phyloP scores from a whole-genome alignment of 2,888 invertebrate genomes.

The Cerceris rybyensis region DNA sequence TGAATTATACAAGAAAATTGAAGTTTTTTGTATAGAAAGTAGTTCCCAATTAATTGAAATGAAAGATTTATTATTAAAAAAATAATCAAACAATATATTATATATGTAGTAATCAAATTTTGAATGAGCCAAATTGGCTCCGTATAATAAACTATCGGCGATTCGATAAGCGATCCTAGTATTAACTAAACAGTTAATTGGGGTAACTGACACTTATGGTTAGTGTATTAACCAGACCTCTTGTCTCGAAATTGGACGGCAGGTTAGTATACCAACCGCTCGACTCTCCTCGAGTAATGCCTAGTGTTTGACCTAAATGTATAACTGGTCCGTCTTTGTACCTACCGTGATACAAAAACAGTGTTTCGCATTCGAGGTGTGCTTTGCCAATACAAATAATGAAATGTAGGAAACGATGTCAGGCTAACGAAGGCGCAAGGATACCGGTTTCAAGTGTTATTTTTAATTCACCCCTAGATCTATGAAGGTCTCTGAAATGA shows the following conservation, averaged over 20 bases:
- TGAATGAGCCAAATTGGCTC: too few species aligned
- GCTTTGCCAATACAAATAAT: background rate
- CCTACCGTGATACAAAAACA: background rate
- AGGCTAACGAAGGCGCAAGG: background rate
- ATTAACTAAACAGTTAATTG: background rate
- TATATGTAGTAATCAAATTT: too few species aligned
- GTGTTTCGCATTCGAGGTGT: background rate
- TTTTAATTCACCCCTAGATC: background rate
- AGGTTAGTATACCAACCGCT: conserved; percentile 26
- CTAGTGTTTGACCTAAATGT: conserved; percentile 19
- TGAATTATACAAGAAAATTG: too few species aligned
- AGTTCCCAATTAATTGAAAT: too few species aligned
- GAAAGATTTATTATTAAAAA: too few species aligned
- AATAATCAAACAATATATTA: too few species aligned
- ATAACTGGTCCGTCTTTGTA: background rate
- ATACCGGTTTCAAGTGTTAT: background rate
- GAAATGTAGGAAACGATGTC: background rate
- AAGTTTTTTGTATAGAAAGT: too few species aligned
- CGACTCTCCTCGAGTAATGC: conserved; percentile 4
- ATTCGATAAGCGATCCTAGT: background rate
- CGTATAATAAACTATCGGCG: background rate
- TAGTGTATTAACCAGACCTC: conserved; percentile 8
- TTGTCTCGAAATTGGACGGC: conserved; percentile 17
- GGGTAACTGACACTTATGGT: conserved; percentile 3
- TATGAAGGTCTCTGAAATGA: background rate